These are phyloP conservation scores for Drosophila subpulchrella DNA, from an alignment of 1,140 invertebrate species.

Conservation along the genomic window DNA sequence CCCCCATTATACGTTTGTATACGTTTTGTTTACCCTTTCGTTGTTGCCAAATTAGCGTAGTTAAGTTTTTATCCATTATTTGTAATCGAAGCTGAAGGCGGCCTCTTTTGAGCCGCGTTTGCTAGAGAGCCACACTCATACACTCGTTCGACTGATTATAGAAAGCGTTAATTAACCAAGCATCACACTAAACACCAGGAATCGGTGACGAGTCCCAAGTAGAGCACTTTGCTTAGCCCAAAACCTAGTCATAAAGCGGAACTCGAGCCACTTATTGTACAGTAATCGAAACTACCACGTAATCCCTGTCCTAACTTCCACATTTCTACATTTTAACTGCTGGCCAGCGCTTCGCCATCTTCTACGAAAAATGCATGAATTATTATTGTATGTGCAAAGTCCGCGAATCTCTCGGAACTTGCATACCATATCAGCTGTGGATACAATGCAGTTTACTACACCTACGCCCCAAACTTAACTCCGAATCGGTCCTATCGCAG, in stretches of 20 bases:
- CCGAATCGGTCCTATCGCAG: constrained; percentile 25
- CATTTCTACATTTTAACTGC: constrained; percentile 23
- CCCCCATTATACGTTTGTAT: constrained; percentile 12
- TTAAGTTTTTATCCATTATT: constrained; percentile 70
- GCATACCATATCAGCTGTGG: constrained; percentile 52
- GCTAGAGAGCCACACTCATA: constrained; percentile 26
- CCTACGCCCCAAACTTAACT: constrained; percentile 13
- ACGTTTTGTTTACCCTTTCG: constrained; percentile 48
- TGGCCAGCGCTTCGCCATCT: constrained; percentile 36
- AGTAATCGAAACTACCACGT: constrained; percentile 47
- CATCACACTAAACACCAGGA: constrained; percentile 38
- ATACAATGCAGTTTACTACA: constrained; percentile 31
- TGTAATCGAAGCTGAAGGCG: constrained; percentile 10
- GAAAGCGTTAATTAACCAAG: constrained; percentile 53
- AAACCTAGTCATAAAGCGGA: constrained; percentile 65
- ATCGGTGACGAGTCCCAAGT: constrained; percentile 20
- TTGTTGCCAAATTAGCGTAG: constrained; percentile 80
- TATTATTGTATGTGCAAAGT: constrained; percentile 13
- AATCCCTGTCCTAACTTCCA: constrained; percentile 9
- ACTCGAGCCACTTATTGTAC: constrained; percentile 59
- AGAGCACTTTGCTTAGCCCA: constrained; percentile 61
- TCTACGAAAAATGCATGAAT: constrained; percentile 42
- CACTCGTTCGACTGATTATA: constrained; percentile 64
- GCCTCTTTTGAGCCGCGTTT: constrained; percentile 11
- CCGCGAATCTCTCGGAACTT: constrained; percentile 37